These are phyloP conservation scores for Machaerirhynchus nigripectus DNA, from an alignment of 2,113 vertebrate species.

Conservation along the genomic window DNA sequence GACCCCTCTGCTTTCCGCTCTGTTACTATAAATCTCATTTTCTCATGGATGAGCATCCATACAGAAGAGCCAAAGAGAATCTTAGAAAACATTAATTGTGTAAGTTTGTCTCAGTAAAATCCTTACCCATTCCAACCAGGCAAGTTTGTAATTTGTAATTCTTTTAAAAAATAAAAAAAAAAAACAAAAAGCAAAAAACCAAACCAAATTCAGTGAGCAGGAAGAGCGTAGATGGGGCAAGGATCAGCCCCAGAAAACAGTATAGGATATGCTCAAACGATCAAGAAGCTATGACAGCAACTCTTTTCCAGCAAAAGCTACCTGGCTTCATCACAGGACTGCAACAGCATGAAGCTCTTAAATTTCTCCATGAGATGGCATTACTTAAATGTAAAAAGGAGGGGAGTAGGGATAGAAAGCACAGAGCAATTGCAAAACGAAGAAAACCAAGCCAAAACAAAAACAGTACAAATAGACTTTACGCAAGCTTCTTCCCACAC, in stretches of 20 bases:
- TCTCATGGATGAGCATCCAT: not conserved
- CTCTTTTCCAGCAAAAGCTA: not conserved
- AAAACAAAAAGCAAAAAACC: not conserved
- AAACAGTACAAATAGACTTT: not conserved
- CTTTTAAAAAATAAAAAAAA: not conserved
- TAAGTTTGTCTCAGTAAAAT: not conserved
- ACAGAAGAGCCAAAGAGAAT: not conserved
- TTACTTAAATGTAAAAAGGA: slow-evolving; percentile 33
- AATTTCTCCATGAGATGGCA: slow-evolving; percentile 36
- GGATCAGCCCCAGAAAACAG: not conserved
- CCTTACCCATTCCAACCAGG: not conserved
- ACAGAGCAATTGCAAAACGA: not conserved
- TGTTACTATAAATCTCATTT: not conserved
- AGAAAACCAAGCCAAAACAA: not conserved
- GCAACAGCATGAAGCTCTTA: not conserved
- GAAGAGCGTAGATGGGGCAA: not conserved
- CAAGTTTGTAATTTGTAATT: not conserved
- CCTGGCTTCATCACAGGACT: not conserved
- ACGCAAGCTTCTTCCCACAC: not conserved
- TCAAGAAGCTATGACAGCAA: not conserved
- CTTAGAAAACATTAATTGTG: not conserved
- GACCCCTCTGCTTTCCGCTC: not conserved
- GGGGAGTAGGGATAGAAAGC: not conserved
- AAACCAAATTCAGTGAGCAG: not conserved
- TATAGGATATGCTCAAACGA: not conserved